A percentile compares a stretch with the other conserved stretches of the same genome.
Conservation (phyloP, 2,888 invertebrate species). For the Acholoe squamosa region DNA sequence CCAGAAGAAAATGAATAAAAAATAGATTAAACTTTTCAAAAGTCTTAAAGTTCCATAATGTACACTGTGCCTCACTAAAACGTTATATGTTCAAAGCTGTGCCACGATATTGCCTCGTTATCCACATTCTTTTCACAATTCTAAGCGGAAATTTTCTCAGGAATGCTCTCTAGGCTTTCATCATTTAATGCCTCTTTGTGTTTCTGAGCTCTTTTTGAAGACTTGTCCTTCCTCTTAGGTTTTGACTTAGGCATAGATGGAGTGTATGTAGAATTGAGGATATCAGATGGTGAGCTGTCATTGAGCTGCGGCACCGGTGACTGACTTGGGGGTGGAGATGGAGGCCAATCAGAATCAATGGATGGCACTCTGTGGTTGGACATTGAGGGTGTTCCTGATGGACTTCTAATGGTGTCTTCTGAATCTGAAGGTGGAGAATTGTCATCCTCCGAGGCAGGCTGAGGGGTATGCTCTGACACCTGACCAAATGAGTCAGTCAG, state of each 20-base stretch:
- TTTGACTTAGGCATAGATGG: not conserved
- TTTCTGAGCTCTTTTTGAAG: not conserved
- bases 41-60: too few species aligned
- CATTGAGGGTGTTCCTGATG: too few species aligned
- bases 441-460: not conserved
- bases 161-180: conserved; percentile 13
- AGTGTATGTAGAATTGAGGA: not conserved
- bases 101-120: too few species aligned
- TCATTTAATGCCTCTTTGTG: not conserved
- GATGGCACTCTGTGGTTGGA: not conserved
- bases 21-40: too few species aligned
- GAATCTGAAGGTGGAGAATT: not conserved
- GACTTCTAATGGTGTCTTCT: too few species aligned
- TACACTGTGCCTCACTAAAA: too few species aligned
- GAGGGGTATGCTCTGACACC: too few species aligned
- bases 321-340: not conserved
- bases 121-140: too few species aligned
- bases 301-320: too few species aligned
- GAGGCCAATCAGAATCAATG: not conserved
- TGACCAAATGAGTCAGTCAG: too few species aligned
- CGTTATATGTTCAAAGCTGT: too few species aligned
- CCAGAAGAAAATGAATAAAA: too few species aligned
- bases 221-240: not conserved
- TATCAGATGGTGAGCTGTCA: not conserved
- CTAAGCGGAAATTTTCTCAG: not conserved